Percentiles rank a stretch among this genome's conserved stretches.
Conservation (phyloP, 2,797 vertebrate genomes). For the Pseudochirops cupreus region DNA sequence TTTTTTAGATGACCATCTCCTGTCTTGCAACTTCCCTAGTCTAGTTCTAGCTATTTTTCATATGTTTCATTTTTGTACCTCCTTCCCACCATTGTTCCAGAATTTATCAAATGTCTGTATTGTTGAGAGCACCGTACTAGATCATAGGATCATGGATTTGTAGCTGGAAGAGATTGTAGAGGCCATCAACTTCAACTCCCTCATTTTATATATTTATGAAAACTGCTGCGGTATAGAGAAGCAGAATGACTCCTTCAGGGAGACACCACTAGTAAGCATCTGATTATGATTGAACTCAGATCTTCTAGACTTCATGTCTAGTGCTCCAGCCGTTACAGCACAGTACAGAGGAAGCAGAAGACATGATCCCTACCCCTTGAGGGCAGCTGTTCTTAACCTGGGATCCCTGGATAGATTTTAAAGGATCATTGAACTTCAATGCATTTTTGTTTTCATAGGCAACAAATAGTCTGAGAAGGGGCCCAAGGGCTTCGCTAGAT, state of each 20-base stretch:
- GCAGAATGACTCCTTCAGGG: background rate
- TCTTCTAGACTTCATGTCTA: background rate
- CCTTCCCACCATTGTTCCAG: background rate
- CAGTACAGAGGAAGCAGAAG: background rate
- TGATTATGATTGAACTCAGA: background rate
- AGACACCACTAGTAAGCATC: background rate
- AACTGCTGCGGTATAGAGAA: background rate
- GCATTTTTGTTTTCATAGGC: background rate
- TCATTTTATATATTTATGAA: background rate
- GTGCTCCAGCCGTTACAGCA: background rate
- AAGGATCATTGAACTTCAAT: too few relatives aligned
- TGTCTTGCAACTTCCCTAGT: background rate
- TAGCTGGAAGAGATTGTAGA: background rate
- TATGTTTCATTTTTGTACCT: background rate
- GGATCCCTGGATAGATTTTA: background rate
- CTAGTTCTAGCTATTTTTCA: background rate
- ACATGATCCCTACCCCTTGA: background rate
- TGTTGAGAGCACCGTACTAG: background rate
- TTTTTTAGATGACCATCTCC: background rate
- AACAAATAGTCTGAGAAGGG: background rate
- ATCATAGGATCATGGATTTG: background rate
- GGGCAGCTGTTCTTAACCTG: background rate
- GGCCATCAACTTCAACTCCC: background rate
- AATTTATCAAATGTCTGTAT: background rate
- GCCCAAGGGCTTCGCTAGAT: background rate